phyloP scores from a whole-genome alignment of 2,113 vertebrate species.

The Toxotes chatareus region DNA sequence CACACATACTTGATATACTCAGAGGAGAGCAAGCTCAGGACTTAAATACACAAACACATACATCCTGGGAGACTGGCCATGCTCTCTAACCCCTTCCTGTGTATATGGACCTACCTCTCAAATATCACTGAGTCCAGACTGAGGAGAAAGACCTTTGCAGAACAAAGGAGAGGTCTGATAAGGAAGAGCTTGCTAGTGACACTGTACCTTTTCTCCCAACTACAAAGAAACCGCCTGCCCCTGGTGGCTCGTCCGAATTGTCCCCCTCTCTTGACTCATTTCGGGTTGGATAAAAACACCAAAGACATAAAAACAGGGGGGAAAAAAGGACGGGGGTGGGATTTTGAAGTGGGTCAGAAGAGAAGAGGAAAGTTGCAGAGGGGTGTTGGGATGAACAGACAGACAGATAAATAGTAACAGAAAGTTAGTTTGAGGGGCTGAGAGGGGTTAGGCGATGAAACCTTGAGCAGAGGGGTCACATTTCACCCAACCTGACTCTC shows the following conservation, averaged over 20 bases:
- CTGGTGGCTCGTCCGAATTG: constrained; percentile 41
- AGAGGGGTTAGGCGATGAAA: constrained; percentile 28
- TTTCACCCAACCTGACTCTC: constrained; percentile 21
- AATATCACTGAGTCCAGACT: constrained; percentile 78
- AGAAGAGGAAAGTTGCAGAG: constrained; percentile 20
- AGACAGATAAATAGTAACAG: constrained; percentile 15
- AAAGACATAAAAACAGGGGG: constrained; percentile 29
- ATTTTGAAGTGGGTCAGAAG: constrained; percentile 39
- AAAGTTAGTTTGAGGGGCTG: constrained; percentile 20
- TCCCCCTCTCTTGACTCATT: constrained; percentile 54
- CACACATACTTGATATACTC: constrained; percentile 28
- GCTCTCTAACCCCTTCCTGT: constrained; percentile 68
- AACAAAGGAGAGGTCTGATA: constrained; percentile 76
- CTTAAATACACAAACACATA: constrained; percentile 46
- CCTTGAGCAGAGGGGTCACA: constrained; percentile 32
- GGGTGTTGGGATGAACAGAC: constrained; percentile 2
- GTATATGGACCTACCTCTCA: constrained; percentile 62
- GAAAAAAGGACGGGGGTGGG: not conserved
- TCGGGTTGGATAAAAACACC: constrained; percentile 39
- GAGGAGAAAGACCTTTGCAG: constrained; percentile 76
- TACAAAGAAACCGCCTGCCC: constrained; percentile 61
- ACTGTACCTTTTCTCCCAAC: constrained; percentile 53
- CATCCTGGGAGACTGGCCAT: constrained; percentile 50
- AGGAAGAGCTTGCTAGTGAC: constrained; percentile 60
- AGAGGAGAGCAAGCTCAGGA: constrained; percentile 43